A percentile compares a stretch with the other conserved stretches of the same genome.
These are phyloP conservation scores for Smittia aterrima DNA, from an alignment of 2,888 invertebrate genomes.

Conservation along the genomic window DNA sequence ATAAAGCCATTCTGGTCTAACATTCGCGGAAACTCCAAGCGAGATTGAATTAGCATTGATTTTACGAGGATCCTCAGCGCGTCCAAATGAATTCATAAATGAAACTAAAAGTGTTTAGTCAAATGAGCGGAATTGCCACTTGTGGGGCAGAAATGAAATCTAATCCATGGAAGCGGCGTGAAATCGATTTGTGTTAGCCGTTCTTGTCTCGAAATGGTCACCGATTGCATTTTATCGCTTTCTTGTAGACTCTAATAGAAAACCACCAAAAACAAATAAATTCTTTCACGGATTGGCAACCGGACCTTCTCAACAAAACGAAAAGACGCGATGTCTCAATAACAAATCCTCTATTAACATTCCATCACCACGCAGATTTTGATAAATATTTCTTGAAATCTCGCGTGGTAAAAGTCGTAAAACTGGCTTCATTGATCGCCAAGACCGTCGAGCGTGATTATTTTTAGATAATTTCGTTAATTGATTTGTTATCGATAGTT, in stretches of 20 bases:
- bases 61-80: no score
- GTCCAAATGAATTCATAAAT: no score
- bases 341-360: no score
- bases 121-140: no score
- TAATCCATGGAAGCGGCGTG: neutral
- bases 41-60: no score
- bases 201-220: neutral
- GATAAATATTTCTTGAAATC: no score
- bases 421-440: neutral
- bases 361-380: no score
- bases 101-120: no score
- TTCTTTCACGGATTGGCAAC: neutral
- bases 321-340: no score
- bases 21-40: no score
- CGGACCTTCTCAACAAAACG: neutral
- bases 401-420: neutral
- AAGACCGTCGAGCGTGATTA: neutral
- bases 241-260: neutral
- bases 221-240: neutral
- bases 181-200: neutral
- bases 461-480: constrained; percentile 21
- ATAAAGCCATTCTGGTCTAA: no score
- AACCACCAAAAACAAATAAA: neutral
- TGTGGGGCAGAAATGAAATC: neutral
- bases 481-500: constrained; percentile 38